Evolutionary conservation across 2,797 vertebrate species (phyloP).

Genomic region (Buphagus erythrorhynchus): DNA sequence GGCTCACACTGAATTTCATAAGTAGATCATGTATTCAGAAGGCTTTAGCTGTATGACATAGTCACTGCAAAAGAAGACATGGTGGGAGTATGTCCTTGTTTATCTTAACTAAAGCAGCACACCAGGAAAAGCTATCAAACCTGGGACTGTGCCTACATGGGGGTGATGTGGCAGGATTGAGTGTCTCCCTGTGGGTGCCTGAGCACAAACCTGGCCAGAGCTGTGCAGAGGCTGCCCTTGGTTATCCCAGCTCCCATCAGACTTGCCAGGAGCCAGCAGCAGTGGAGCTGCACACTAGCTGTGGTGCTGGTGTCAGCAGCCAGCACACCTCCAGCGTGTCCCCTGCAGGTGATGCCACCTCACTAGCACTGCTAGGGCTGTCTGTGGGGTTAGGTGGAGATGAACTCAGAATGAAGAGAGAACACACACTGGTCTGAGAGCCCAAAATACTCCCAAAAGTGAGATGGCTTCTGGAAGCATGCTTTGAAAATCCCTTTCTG

Average conservation of each 20-base stretch:
- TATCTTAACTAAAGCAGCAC: not conserved
- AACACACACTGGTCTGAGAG: not conserved
- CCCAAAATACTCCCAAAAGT: not conserved
- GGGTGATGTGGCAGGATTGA: not conserved
- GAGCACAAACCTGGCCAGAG: not conserved
- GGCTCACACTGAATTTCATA: slow-evolving; percentile 40
- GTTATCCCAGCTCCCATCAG: not conserved
- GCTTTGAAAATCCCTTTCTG: not conserved
- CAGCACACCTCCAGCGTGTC: fast-evolving
- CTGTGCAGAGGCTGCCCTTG: not conserved
- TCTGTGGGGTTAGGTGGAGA: not conserved
- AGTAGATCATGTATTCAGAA: not conserved
- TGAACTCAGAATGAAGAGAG: not conserved
- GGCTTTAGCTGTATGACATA: not conserved
- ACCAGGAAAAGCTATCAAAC: not conserved
- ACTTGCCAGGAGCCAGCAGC: not conserved
- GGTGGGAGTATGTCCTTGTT: not conserved
- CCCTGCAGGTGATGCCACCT: not conserved
- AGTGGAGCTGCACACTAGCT: not conserved
- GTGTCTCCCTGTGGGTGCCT: not conserved
- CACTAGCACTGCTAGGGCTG: no score
- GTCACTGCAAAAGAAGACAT: not conserved
- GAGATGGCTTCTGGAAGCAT: not conserved
- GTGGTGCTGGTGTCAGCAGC: not conserved
- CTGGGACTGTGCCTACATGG: fast-evolving